Conservation (phyloP, 2,888 invertebrate species). For the Metacarcinus magister region DNA sequence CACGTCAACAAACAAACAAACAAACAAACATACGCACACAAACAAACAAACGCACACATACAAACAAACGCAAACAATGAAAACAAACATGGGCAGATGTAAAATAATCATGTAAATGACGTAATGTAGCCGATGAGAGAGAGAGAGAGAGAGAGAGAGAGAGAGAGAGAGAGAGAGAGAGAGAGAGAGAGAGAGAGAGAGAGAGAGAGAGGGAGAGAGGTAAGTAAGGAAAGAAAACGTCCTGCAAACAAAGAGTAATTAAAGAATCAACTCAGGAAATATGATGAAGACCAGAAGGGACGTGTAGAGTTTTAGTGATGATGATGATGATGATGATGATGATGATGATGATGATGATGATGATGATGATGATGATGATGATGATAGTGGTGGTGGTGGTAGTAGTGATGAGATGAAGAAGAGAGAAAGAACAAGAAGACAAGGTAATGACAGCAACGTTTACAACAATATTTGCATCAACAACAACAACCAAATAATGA, state of each 20-base stretch:
- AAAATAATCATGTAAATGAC: background rate
- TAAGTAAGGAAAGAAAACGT: too few relatives aligned
- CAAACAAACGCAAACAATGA: background rate
- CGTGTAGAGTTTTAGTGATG: background rate
- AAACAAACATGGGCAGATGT: background rate
- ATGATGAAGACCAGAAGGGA: background rate
- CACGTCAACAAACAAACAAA: background rate
- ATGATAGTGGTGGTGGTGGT: too few relatives aligned
- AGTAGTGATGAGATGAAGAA: too few relatives aligned
- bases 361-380: too few relatives aligned
- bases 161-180: background rate
- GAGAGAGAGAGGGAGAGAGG: background rate
- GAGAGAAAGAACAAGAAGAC: too few relatives aligned
- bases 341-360: too few relatives aligned
- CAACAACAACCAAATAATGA: too few relatives aligned
- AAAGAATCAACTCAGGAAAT: background rate
- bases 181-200: constrained; percentile 4
- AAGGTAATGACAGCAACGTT: too few relatives aligned
- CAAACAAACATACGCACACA: background rate
- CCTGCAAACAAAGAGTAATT: constrained; percentile 13
- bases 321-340: too few relatives aligned
- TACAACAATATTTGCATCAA: too few relatives aligned
- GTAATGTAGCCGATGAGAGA: background rate
- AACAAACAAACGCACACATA: background rate
- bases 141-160: constrained; percentile 18